Conservation (phyloP, 1,140 invertebrate species). For the Neelides sp. region DNA sequence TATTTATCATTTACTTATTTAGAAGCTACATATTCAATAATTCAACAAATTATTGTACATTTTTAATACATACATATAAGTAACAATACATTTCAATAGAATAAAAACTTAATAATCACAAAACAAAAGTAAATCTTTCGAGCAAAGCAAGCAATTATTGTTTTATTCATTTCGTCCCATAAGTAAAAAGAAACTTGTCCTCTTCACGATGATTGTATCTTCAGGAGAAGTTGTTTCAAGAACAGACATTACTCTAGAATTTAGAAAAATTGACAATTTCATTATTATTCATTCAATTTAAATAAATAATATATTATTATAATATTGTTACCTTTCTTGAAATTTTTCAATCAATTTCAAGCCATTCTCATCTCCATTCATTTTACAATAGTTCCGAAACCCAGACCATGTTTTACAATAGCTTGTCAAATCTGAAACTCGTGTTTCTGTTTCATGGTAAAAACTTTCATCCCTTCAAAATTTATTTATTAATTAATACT, state of each 20-base stretch:
- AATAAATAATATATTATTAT: background rate
- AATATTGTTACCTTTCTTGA: conserved; percentile 14
- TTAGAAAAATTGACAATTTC: background rate
- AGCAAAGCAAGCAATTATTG: no score
- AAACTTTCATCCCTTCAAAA: conserved; percentile 21
- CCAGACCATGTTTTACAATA: conserved; percentile 24
- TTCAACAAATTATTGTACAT: no score
- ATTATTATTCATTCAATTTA: background rate
- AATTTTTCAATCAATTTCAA: conserved; percentile 9
- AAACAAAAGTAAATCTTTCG: no score
- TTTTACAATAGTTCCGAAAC: conserved; percentile 13
- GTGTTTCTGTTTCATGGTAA: conserved; percentile 21
- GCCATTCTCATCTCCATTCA: conserved; percentile 15
- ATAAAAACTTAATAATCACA: no score
- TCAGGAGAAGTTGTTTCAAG: conserved; percentile 3
- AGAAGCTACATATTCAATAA: no score
- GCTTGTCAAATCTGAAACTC: conserved; percentile 9
- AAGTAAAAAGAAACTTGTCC: conserved; percentile 18
- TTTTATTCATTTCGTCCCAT: conserved; percentile 18
- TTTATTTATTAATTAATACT: background rate
- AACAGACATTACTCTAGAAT: conserved; percentile 6
- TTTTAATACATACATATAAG: no score
- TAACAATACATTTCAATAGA: no score
- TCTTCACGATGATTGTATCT: conserved; percentile 7
- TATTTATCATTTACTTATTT: no score